These are phyloP conservation scores for Cryptomyrus ogoouensis DNA, from an alignment of 2,113 vertebrate species.

Conservation along the genomic window DNA sequence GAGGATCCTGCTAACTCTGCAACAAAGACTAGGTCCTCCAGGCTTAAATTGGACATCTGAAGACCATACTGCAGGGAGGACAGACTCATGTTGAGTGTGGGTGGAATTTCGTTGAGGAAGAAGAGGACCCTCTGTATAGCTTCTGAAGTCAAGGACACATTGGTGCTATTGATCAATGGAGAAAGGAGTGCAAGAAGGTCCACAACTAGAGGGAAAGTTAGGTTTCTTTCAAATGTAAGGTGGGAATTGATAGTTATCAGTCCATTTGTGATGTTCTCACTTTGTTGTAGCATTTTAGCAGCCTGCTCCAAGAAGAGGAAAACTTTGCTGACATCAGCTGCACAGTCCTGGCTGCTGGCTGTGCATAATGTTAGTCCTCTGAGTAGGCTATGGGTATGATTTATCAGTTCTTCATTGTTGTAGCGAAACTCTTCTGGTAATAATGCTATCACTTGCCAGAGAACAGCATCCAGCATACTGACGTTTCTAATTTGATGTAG, in stretches of 20 bases:
- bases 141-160: constrained; percentile 20
- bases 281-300: constrained; percentile 30
- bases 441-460: constrained; percentile 37
- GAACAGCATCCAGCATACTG: constrained; percentile 35
- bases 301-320: constrained; percentile 44
- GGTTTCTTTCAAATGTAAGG: constrained; percentile 17
- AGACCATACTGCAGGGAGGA: constrained; percentile 45
- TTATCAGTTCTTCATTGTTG: constrained; percentile 34
- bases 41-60: constrained; percentile 46
- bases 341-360: constrained; percentile 40
- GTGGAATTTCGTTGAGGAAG: constrained; percentile 43
- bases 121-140: constrained; percentile 34
- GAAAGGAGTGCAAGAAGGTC: constrained; percentile 47
- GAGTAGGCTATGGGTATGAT: constrained; percentile 43
- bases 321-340: constrained; percentile 41
- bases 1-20: constrained; percentile 26
- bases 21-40: constrained; percentile 44
- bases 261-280: constrained; percentile 25
- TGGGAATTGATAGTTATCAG: constrained; percentile 1
- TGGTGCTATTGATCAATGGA: constrained; percentile 31
- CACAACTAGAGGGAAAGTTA: constrained; percentile 33
- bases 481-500: constrained; percentile 38
- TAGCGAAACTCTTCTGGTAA: constrained; percentile 40
- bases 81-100: constrained; percentile 38
- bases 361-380: constrained; percentile 35